A percentile compares a stretch with the other conserved stretches of the same genome.
These are phyloP conservation scores for Eristalinus aeneus DNA, from an alignment of 2,888 invertebrate genomes.

Conservation along the genomic window DNA sequence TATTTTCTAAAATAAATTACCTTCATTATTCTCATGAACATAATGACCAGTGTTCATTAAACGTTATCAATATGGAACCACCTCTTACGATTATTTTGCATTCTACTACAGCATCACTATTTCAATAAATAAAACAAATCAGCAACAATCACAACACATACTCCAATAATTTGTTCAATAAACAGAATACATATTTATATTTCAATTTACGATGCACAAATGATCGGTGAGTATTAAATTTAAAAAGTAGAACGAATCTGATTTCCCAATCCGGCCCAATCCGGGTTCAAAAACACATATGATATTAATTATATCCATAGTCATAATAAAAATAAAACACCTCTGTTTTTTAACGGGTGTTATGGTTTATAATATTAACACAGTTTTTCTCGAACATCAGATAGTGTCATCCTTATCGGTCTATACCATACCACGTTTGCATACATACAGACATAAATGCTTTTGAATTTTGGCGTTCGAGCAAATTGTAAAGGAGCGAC, in stretches of 20 bases:
- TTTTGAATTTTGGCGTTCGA: slow-evolving; percentile 10
- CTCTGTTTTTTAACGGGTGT: slow-evolving; percentile 30
- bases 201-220: slow-evolving; percentile 41
- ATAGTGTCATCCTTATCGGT: background rate
- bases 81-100: slow-evolving; percentile 23
- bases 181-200: slow-evolving; percentile 35
- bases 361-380: slow-evolving; percentile 52
- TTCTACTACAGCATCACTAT: background rate
- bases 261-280: slow-evolving; percentile 50
- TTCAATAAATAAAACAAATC: slow-evolving; percentile 63
- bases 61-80: slow-evolving; percentile 50
- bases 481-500: background rate
- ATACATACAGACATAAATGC: background rate
- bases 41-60: slow-evolving; percentile 50
- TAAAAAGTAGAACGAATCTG: slow-evolving; percentile 27
- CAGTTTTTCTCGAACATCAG: background rate
- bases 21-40: slow-evolving; percentile 53
- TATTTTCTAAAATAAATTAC: slow-evolving; percentile 42
- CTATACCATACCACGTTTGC: background rate
- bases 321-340: slow-evolving; percentile 52
- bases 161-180: slow-evolving; percentile 57
- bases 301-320: slow-evolving; percentile 64
- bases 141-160: slow-evolving; percentile 21
- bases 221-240: background rate
- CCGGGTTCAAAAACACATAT: slow-evolving; percentile 37